A percentile compares a stretch with the other conserved stretches of the same genome.
Evolutionary conservation across 1,140 invertebrate species (phyloP).

Genomic region (Teleogryllus occipitalis): DNA sequence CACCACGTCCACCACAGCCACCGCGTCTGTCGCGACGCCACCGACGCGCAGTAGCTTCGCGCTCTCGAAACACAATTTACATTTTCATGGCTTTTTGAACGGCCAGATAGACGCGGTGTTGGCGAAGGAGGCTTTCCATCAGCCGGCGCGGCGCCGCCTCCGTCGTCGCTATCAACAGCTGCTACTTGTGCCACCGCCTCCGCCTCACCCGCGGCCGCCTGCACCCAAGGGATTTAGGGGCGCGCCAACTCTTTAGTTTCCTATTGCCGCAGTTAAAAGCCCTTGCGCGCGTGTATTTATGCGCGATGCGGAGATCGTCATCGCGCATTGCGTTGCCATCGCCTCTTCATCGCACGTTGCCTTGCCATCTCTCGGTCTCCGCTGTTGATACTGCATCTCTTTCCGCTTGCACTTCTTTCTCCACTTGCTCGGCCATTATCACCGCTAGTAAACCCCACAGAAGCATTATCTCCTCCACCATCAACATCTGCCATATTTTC

Average conservation of each 20-base stretch:
- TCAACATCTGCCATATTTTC: no score
- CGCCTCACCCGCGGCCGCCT: background rate
- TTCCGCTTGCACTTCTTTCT: no score
- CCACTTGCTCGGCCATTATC: no score
- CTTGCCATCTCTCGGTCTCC: no score
- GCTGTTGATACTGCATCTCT: no score
- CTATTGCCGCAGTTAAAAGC: constrained; percentile 3
- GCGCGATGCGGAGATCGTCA: background rate
- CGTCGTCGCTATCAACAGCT: background rate
- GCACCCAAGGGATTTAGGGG: background rate
- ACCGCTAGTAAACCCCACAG: no score
- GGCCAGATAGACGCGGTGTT: background rate
- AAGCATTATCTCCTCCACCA: no score
- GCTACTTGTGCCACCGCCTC: background rate
- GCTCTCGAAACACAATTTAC: background rate
- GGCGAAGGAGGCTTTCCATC: constrained; percentile 2
- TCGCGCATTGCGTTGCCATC: no score
- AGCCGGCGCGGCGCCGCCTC: background rate
- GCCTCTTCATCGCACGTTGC: background rate
- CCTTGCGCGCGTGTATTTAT: background rate
- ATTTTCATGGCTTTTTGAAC: constrained; percentile 1
- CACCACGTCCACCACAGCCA: no score
- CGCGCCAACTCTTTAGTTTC: background rate
- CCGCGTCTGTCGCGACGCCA: background rate
- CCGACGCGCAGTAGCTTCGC: background rate